Conservation (phyloP, 1,140 invertebrate species). For the Saccostrea glomerata region DNA sequence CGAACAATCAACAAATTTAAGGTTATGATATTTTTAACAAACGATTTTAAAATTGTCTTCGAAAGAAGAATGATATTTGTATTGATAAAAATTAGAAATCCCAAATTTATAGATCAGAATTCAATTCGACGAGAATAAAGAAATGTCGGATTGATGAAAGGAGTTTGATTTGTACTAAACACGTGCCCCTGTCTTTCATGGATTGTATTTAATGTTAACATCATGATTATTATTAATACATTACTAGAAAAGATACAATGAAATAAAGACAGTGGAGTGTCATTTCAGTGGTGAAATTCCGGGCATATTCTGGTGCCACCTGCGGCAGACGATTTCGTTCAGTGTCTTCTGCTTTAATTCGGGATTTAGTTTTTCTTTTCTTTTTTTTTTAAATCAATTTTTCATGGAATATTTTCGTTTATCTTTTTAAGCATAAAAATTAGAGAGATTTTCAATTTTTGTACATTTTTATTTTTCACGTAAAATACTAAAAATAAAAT, state of each 20-base stretch:
- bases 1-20: too few species aligned
- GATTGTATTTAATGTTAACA: slow-evolving; percentile 20
- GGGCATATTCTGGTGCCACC: slow-evolving; percentile 4
- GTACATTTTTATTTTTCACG: too few species aligned
- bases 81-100: background rate
- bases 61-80: background rate
- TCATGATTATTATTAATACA: slow-evolving; percentile 33
- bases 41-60: too few species aligned
- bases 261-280: slow-evolving; percentile 1
- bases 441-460: too few species aligned
- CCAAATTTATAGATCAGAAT: background rate
- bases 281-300: slow-evolving; percentile 26
- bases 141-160: background rate
- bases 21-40: too few species aligned
- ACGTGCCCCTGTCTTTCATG: slow-evolving; percentile 17
- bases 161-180: background rate
- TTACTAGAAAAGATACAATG: slow-evolving; percentile 32
- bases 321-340: background rate
- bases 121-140: background rate
- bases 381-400: background rate
- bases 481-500: too few species aligned
- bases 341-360: background rate
- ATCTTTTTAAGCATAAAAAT: too few species aligned
- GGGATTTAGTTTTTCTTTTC: background rate
- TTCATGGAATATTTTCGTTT: too few species aligned